These are phyloP conservation scores for Episyrphus balteatus DNA, from an alignment of 1,140 invertebrate species.

Conservation along the genomic window DNA sequence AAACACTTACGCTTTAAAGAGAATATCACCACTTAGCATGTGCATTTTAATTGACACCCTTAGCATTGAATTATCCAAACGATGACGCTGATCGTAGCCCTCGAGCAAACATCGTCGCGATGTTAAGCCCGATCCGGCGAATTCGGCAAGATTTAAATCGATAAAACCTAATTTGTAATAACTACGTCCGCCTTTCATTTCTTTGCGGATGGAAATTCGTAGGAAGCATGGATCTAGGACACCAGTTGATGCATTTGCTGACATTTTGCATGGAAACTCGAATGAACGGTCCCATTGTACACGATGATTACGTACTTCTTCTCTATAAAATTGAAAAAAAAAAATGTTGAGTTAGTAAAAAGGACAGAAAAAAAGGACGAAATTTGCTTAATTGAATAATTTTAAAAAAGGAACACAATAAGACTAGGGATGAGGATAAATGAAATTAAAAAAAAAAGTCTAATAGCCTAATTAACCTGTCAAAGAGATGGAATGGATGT, in stretches of 20 bases:
- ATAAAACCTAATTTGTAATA: constrained; percentile 95
- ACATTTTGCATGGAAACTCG: constrained; percentile 92
- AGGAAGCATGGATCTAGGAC: constrained; percentile 85
- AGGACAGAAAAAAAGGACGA: neutral
- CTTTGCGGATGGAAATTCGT: constrained; percentile 89
- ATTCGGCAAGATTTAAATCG: constrained; percentile 92
- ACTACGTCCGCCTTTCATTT: constrained; percentile 75
- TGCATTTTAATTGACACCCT: constrained; percentile 84
- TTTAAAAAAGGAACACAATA: neutral
- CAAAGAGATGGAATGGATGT: too few species aligned
- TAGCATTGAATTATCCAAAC: constrained; percentile 93
- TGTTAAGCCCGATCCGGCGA: constrained; percentile 83
- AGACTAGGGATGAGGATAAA: neutral
- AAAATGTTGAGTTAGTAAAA: neutral
- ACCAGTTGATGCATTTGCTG: constrained; percentile 86
- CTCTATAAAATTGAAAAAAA: constrained; percentile 48
- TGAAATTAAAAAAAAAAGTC: neutral
- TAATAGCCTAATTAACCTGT: too few species aligned
- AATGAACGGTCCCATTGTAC: constrained; percentile 87
- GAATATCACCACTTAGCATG: constrained; percentile 87
- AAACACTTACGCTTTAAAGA: constrained; percentile 88
- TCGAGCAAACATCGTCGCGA: constrained; percentile 79
- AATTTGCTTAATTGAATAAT: neutral
- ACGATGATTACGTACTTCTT: constrained; percentile 85
- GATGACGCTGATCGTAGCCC: constrained; percentile 81